Base-by-base conservation (phyloP, 2,888 invertebrate species). In the Stomorhina lunata region DNA sequence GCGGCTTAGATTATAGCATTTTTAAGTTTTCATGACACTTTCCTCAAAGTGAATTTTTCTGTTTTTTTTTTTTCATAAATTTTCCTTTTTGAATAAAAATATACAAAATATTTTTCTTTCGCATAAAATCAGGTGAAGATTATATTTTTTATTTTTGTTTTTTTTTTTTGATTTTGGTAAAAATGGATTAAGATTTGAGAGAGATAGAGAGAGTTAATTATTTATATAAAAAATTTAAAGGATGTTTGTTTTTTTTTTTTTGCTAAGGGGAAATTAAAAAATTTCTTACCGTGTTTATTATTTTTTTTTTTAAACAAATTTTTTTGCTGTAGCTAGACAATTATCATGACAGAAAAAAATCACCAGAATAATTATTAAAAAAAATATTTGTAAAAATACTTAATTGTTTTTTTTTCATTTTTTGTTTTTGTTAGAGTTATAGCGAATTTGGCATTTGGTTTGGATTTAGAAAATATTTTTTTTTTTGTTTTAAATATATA, bases 261-360 rank as follows among this genome's bases (percentile, higher is more conserved):
- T 45, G 61, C 6, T 43, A 20, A 12, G n/a, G n/a, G n/a, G n/a
- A n/a, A n/a, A n/a, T n/a, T n/a, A 34, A 15, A 12, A 53, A 57
- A 72, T 80, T 77, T 77, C 83, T 77, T 80, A 83, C 83, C 80
- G 50, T 63, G 53, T 66, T 59, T 55, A 63, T 40, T 55, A 17
- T 37, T 45, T 10, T 63, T 48, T 69, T 75, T 63, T 59, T 20
- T 63, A 22, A 66, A 65, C 63, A 79, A 80, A n/a, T n/a, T n/a
- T n/a, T 84, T 75, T 75, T 65, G 86, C 87, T 88, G 89, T 88
- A 88, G 88, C 88, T 87, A 86, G 85, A 88, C 89, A 89, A 89
- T 88, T 87, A 88, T 88, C 86, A 83, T 86, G 45, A 66, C 45
- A n/a, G n/a, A n/a, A n/a, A 50, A 59, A 75, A 66, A 79, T 73